These are phyloP conservation scores for Phycodurus eques DNA, from an alignment of 2,113 vertebrate species.

Conservation along the genomic window DNA sequence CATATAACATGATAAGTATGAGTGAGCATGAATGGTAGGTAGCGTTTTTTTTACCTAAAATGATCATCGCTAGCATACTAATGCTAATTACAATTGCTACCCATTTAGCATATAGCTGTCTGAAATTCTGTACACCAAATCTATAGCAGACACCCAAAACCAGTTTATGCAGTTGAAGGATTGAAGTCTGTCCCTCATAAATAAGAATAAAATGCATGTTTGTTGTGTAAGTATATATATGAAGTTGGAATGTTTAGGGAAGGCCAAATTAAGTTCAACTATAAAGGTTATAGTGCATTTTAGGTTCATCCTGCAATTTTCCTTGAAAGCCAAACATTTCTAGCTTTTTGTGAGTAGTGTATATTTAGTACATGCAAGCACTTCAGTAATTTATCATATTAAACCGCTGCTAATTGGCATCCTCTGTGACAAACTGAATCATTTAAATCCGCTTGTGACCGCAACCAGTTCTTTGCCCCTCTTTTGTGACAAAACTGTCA, in stretches of 20 bases:
- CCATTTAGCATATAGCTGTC: too few relatives aligned
- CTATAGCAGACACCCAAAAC: too few relatives aligned
- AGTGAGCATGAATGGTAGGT: too few relatives aligned
- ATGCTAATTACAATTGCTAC: too few relatives aligned
- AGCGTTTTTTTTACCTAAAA: too few relatives aligned
- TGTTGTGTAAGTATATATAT: not conserved
- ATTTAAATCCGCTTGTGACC: conserved; percentile 3
- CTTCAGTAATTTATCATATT: not conserved
- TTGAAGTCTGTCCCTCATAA: too few relatives aligned
- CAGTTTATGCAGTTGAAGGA: too few relatives aligned
- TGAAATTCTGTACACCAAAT: too few relatives aligned
- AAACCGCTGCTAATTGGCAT: not conserved
- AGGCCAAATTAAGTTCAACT: not conserved
- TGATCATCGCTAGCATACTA: too few relatives aligned
- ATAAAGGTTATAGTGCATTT: not conserved
- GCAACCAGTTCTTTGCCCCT: not conserved
- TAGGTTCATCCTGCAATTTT: not conserved
- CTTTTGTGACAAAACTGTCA: not conserved
- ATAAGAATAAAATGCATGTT: too few relatives aligned
- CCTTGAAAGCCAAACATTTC: not conserved
- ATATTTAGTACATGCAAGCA: not conserved
- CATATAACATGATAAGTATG: too few relatives aligned
- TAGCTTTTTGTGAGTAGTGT: not conserved
- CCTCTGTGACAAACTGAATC: not conserved
- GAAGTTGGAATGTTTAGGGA: not conserved